phyloP scores from a whole-genome alignment of 2,797 vertebrate genomes.

The Momotus momota region DNA sequence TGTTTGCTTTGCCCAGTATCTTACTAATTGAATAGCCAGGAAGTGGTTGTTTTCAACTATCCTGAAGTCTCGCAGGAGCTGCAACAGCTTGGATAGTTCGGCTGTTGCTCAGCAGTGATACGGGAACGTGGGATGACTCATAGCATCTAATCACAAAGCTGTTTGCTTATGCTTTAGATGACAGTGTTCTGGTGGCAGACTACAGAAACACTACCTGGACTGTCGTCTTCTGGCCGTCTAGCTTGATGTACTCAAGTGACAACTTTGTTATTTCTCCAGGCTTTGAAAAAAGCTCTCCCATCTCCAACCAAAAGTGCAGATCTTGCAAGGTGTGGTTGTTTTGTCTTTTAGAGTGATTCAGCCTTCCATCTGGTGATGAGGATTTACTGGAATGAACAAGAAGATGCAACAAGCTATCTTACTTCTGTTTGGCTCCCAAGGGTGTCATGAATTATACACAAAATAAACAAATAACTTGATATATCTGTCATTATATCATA shows the following conservation, averaged over 20 bases:
- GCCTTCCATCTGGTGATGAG: constrained; percentile 19
- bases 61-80: not conserved
- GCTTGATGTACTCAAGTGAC: not conserved
- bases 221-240: not conserved
- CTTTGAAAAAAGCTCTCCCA: not conserved
- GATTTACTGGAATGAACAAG: constrained; percentile 72
- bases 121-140: not conserved
- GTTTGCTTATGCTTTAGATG: not conserved
- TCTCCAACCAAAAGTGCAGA: not conserved
- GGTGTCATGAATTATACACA: constrained; percentile 78
- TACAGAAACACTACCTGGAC: not conserved
- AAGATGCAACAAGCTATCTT: constrained; percentile 12
- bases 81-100: not conserved
- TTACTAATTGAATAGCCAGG: not conserved
- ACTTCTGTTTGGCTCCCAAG: constrained; percentile 44
- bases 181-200: not conserved
- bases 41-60: not conserved
- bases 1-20: not conserved
- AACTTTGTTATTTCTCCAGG: not conserved
- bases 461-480: constrained; percentile 76
- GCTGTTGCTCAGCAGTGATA: not conserved
- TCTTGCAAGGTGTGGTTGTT: not conserved
- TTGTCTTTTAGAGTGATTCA: not conserved
- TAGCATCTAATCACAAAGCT: not conserved
- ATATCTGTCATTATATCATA: constrained; percentile 75